Evolutionary conservation across 2,888 invertebrate genomes (phyloP), one percentile per base, ranked within the genome.

Genomic region (Drosophila kokeensis): DNA sequence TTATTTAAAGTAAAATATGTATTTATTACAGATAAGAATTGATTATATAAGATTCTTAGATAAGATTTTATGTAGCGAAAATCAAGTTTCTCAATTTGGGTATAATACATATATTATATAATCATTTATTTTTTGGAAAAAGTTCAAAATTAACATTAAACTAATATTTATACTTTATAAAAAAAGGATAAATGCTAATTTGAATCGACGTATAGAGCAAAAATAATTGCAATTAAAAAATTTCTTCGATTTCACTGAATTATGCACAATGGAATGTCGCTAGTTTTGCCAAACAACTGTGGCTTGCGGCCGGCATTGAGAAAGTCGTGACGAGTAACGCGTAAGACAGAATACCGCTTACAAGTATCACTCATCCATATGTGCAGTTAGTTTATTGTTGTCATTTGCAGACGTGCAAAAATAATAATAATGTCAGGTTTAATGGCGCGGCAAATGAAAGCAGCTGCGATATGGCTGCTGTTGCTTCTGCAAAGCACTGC

Each of bases 401-500:
- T 68, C 34, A 15, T 60, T 53, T 49, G 38, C 29, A 40, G 48
- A 55, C 30, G 15, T n/a, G 13, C 29, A 45, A 45, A 45, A 38
- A 64, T 11, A 59, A 29, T 38, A 49, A 24, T 49, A n/a, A 15
- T 18, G 48, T 34, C 53, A 36, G 49, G 45, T 15, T 50, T 57
- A 81, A 89, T 90, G 87, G 68, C 78, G 62, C 64, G 69, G 30
- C 69, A 62, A 72, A 53, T 71, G 13, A 75, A 73, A 66, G 63
- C 69, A 58, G 72, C 69, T 64, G 49, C 62, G 24, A 61, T 89
- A 73, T 89, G 85, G 81, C 62, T 89, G 63, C 62, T 88, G 29
- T 65, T 90, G 15, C 27, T 84, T 30, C 38, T 81, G n/a, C 78
- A 81, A 49, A 54, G 48, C 57, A 54, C 63, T 40, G 11, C 10